Conservation (phyloP, 2,888 invertebrate species). For the Eupeodes luniger region DNA sequence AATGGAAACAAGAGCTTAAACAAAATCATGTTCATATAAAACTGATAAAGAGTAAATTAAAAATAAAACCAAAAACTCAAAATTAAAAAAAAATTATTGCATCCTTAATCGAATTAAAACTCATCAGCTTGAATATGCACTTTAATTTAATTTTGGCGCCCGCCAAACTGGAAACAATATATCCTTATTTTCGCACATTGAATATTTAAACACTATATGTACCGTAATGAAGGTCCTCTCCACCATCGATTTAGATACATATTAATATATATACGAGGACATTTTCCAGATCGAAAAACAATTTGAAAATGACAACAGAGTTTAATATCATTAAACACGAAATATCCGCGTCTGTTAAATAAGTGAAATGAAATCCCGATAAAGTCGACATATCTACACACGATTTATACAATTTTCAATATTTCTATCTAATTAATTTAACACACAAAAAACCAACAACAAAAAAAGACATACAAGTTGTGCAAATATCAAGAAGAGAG, state of each 20-base stretch:
- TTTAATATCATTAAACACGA: constrained; percentile 25
- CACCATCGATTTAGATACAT: background rate
- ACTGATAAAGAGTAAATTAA: constrained; percentile 2
- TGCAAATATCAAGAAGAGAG: background rate
- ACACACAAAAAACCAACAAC: background rate
- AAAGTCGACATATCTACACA: background rate
- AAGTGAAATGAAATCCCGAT: constrained; percentile 14
- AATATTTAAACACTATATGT: background rate
- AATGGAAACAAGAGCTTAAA: background rate
- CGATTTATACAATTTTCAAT: background rate
- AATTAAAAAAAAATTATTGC: constrained; percentile 8
- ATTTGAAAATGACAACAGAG: constrained; percentile 46
- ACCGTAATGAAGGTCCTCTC: too few relatives aligned
- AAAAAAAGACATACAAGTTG: background rate
- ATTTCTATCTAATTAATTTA: background rate
- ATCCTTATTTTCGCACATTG: constrained; percentile 25
- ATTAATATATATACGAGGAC: background rate
- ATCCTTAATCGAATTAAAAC: constrained; percentile 65
- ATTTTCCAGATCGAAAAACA: constrained; percentile 16
- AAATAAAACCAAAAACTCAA: constrained; percentile 15
- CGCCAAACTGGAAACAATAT: constrained; percentile 40
- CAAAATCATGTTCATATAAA: background rate
- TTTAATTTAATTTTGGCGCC: constrained; percentile 59
- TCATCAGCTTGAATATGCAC: constrained; percentile 57
- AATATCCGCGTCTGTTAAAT: constrained; percentile 13